These are phyloP conservation scores for Dascyllus trimaculatus DNA, from an alignment of 2,113 vertebrate species.

Conservation along the genomic window DNA sequence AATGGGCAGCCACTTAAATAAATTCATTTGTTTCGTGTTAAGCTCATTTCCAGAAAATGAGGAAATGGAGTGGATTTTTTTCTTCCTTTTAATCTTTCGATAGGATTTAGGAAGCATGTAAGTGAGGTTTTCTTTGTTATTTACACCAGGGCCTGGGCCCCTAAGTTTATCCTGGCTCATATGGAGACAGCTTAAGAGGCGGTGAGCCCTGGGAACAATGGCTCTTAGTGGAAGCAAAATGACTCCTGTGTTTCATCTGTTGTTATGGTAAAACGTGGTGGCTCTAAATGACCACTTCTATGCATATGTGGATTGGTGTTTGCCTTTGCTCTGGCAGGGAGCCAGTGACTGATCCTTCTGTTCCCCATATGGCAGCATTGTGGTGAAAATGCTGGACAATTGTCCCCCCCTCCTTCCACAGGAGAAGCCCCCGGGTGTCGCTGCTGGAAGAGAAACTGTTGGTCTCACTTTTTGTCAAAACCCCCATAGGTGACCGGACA, in stretches of 20 bases:
- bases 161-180: conserved; percentile 87
- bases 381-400: conserved; percentile 90
- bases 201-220: conserved; percentile 81
- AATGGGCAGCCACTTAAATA: conserved; percentile 69
- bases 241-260: conserved; percentile 85
- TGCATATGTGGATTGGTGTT: conserved; percentile 87
- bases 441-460: conserved; percentile 86
- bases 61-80: conserved; percentile 78
- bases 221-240: conserved; percentile 79
- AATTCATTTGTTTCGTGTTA: conserved; percentile 80
- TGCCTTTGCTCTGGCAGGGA: conserved; percentile 84
- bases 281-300: conserved; percentile 83
- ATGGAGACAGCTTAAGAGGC: conserved; percentile 85
- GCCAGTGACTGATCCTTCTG: conserved; percentile 89
- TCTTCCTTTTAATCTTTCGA: conserved; percentile 75
- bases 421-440: conserved; percentile 79
- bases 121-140: conserved; percentile 85
- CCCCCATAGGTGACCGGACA: conserved; percentile 67
- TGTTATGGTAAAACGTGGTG: conserved; percentile 87
- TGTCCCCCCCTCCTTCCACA: conserved; percentile 68
- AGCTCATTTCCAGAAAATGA: conserved; percentile 79
- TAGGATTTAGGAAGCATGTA: conserved; percentile 85
- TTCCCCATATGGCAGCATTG: conserved; percentile 93
- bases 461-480: conserved; percentile 84
- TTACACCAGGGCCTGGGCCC: conserved; percentile 80